Evolutionary conservation across 2,797 vertebrate genomes (phyloP), one percentile per base, ranked within the genome.

Genomic region (Orientallactaga sibirica): DNA sequence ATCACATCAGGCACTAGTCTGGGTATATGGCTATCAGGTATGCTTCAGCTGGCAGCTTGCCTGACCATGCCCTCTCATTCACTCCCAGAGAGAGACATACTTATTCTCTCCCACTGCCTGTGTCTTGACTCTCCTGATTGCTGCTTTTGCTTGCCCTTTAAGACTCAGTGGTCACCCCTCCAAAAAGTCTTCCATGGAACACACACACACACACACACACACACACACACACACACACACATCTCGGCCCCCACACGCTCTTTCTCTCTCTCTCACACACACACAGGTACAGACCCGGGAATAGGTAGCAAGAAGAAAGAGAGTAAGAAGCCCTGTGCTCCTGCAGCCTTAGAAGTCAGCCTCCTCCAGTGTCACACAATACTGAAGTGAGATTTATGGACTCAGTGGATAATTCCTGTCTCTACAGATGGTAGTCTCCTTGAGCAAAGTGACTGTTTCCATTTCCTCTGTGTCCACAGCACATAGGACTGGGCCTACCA

Each of bases 91-190:
- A 66, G 11, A 33, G 11, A 48, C 8, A 3, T 2, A 6, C 0
- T 0, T 74, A 37, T 55, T 64, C 7, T 0, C 4, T 15, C 7
- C 12, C 41, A 18, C 37, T 1, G 7, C 33, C 27, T 25, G 70
- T 7, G 61, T 19, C 15, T 20, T 2, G 48, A 20, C 67, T 6
- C 29, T 33, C 33, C 43, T 93, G 27, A 22, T 52, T 61, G 3
- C 24, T 90, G 19, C 52, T 24, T 37, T 73, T 48, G 19, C 29
- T 67, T 73, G 48, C 25, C 78, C 24, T 74, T 84, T 12, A 18
- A 66, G 29, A n/a, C 41, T 71, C 11, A 75, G 19, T 1, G 18
- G 27, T 18, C 76, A 43, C 43, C 80, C 20, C 43, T 79, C 55
- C 55, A 64, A 48, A 55, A 86, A 73, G 14, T 4, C 41, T 75